Base-by-base conservation (phyloP, 2,113 vertebrate species). In the Epinephelus cyanopodus region DNA sequence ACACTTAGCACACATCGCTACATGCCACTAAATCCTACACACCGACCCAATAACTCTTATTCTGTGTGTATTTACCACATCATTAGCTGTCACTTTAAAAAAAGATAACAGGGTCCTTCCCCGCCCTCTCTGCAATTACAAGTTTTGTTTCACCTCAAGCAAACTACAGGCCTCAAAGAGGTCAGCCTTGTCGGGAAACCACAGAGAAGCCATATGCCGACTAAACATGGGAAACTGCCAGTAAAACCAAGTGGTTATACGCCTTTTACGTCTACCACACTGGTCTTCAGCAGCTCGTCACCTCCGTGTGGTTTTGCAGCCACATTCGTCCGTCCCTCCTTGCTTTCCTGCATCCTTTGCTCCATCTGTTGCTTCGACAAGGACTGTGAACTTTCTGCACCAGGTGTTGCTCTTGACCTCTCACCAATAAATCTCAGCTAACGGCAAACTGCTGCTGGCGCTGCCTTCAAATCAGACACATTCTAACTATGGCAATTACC, bases 381-480 rank as follows among this genome's bases (percentile, higher is more conserved):
- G 71, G 83, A 75, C n/a, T 25, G 74, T 80, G 68, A 88, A 83
- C 80, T 83, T 60, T 67, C 67, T 25, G 67, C 50, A 57, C 88
- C 93, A 94, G 90, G 86, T 94, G 93, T 92, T 86, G 14, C 74
- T 66, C 74, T 68, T 70, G 52, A 47, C 45, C 81, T 87, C 42
- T 54, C 77, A 7, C 69, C 62, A 81, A 83, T 92, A 92, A 91
- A 93, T 88, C 87, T 83, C 57, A 54, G 39, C 65, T 45, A 75
- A 86, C 69, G 77, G 52, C 65, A 70, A 83, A 69, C 72, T 37
- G 63, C 86, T 82, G 42, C 66, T 37, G 48, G 4, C n/a, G 25
- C 64, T 42, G 45, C 79, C 85, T 83, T 88, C 85, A 87, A 83
- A 81, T 84, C 86, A 81, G 64, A 72, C 71, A 15, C 79, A 64